Base-by-base conservation (phyloP, 2,888 invertebrate genomes). In the Lottia scabra region DNA sequence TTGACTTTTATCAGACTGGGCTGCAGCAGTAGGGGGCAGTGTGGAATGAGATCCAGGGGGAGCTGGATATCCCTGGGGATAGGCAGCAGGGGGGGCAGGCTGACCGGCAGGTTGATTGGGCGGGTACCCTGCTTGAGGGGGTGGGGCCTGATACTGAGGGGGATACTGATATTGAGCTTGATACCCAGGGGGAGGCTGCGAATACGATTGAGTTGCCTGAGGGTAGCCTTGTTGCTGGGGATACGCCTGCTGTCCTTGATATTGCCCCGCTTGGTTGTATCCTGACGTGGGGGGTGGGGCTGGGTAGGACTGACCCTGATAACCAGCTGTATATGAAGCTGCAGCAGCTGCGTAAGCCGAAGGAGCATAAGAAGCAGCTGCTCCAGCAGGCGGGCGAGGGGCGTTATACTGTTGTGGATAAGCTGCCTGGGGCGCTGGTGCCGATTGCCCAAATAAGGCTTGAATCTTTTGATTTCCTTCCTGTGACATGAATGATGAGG, bases 381-480 rank as follows among this genome's bases (percentile, higher is more conserved):
- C 68, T 65, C 63, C 70, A 44, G 67, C 63, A 27, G 56, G 43
- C 19, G 69, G 65, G 63, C 65, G 67, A 38, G 70, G 38, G 48
- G 64, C 67, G 10, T 46, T 16, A 46, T 72, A 68, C 12, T 23
- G 56, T 27, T 66, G 45, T 26, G 71, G 48, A 13, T 23, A 65
- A 30, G 68, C 71, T 16, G 74, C 70, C 38, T 72, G 72, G 16
- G 72, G 56, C 10, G 77, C 65, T 15, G 66, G 65, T 5, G 69
- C 68, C 13, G 77, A 69, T n/a, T 75, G 74, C 12, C 83, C 83
- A 27, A 85, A 84, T 69, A 88, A 83, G 10, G 82, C 83, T 81
- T 87, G 87, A 67, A 88, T 85, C 63, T 83, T 83, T 75, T 87
- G 85, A 26, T 84, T 83, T 2, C 88, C 88, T 70, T 88, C 87